Evolutionary conservation across 92 coral and sea anemone genomes (phyloP), one percentile per base, ranked within the genome.

Genomic region (Zoanthus sociatus): DNA sequence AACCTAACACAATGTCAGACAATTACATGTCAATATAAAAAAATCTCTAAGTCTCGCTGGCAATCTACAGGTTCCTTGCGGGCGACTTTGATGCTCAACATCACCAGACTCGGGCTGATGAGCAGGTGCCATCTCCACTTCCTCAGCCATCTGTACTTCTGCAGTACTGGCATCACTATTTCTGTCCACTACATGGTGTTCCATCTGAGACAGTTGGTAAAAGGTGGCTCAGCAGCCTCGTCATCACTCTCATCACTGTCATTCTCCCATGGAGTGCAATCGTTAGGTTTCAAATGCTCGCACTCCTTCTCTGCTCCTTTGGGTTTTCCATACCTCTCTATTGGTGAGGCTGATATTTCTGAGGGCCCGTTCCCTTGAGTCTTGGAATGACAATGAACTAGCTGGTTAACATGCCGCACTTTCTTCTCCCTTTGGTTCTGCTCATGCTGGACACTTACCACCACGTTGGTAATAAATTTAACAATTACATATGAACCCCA

Each of bases 401-500:
- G 70, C 6, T 51, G 26, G 71, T 78, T 78, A 7, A 56, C 72
- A 7, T 78, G 84, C 68, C 71, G 9, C 69, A 78, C 84, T 44
- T 78, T 78, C 70, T 55, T 78, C 7, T 78, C 84, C 71, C 47
- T 55, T 44, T 48, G 71, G 21, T 56, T 78, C 84, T 78, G 71
- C n/a, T 78, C 71, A 78, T 56, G 1, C 42, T 3, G 9, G 50
- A 78, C 1, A 31, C 71, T 55, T 26, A 53, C 84, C 17, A 55
- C 70, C 32, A 78, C 84, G 61, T 56, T 50, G 42, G 71, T 56
- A 26, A 55, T 78, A 53, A 78, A 78, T 37, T 78, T 78, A 42
- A 20, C 37, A 64, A 56, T 30, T 6, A 78, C 72, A 55, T 56
- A 58, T 14, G 72, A n/a, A 31, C 70, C 84, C 69, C 14, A 15